phyloP scores from a whole-genome alignment of 2,888 invertebrate genomes.

The Frankliniella fusca region DNA sequence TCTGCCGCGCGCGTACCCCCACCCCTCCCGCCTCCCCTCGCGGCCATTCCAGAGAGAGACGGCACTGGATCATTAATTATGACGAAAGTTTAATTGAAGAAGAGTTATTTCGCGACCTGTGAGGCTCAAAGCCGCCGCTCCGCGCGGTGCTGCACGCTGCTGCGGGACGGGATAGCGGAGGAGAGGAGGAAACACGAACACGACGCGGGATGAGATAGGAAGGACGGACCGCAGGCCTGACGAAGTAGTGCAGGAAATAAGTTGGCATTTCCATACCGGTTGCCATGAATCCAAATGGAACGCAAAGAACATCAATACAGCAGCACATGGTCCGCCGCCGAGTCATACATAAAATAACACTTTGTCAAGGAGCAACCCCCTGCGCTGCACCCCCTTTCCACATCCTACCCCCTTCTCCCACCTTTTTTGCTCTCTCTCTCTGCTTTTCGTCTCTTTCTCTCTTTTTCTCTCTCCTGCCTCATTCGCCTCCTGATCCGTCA shows the following conservation, averaged over 20 bases:
- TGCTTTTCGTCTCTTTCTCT: not conserved
- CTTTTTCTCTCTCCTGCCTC: not conserved
- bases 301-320: not conserved
- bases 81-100: conserved; percentile 23
- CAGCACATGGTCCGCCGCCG: not conserved
- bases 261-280: no score
- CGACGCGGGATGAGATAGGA: no score
- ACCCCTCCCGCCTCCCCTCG: not conserved
- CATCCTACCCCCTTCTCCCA: not conserved
- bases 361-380: conserved; percentile 3
- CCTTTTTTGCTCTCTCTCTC: not conserved
- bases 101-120: not conserved
- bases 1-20: no score
- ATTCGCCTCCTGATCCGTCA: not conserved
- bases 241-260: no score
- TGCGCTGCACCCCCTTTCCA: no score
- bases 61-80: conserved; percentile 12
- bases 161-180: no score
- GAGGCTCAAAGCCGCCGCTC: no score
- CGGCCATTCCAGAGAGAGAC: not conserved
- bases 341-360: conserved; percentile 19
- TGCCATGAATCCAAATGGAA: not conserved
- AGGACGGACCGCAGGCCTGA: no score
- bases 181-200: no score
- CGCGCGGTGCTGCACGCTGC: no score